Evolutionary conservation across 92 coral and sea anemone species (phyloP), one percentile per base, ranked within the genome.

Genomic region (Metridium senile): DNA sequence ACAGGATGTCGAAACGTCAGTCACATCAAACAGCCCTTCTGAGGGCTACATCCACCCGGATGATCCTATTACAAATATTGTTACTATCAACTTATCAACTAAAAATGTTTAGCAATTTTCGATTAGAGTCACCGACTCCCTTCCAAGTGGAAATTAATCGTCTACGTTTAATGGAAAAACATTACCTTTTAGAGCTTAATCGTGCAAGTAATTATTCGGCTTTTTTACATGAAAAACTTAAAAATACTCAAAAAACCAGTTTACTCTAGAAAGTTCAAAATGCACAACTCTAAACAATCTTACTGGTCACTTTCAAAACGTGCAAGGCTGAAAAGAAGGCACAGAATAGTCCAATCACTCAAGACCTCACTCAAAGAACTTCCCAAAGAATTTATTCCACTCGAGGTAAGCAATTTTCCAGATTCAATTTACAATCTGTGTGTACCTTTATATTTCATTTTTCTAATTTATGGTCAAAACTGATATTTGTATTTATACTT

Each of bases 321-420:
- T 8, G 63, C 25, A 6, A 57, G 28, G 28, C 8, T 57, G 4
- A 57, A 20, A 26, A 57, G 63, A 57, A 57, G 13, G 13, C 6
- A 13, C 6, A 6, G 49, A 39, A 39, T 39, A 39, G 49, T 13
- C 13, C 49, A 39, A 13, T 4, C 6, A 4, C 6, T 39, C 6
- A 13, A 39, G 13, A 6, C 8, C 49, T 39, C 49, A 4, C 49
- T 39, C 6, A 13, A 6, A 20, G 22, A 8, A 57, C 63, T 57
- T 2, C 63, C 63, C 3, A 57, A 57, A 26, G 63, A 57, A 26
- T 57, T 57, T 57, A 19, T 57, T 57, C 63, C 63, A 8, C 63
- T 57, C 8, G 63, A 57, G 63, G 63, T 57, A 7, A 57, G 63
- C 18, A 8, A 3, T 20, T 57, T 57, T 8, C 22, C 9, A 26